These are phyloP conservation scores for Brachyalestes nurse DNA, from an alignment of 2,797 vertebrate genomes.

Conservation along the genomic window DNA sequence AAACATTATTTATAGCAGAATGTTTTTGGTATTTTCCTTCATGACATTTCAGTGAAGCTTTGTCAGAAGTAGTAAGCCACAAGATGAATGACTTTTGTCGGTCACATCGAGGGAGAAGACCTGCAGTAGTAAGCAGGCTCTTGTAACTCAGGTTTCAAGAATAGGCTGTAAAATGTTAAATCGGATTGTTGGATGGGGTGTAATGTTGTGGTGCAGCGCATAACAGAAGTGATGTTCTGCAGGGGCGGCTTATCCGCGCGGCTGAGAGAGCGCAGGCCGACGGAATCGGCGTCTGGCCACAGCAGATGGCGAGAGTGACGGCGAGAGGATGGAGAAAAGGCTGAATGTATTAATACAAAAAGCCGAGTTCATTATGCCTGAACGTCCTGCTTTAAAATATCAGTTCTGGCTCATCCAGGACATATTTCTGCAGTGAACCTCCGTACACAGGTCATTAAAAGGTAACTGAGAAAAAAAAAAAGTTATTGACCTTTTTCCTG, in stretches of 20 bases:
- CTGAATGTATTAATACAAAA: neutral
- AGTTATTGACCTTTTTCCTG: neutral
- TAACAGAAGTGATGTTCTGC: slow-evolving; percentile 5
- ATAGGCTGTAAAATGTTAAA: slow-evolving; percentile 1
- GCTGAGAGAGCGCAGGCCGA: neutral
- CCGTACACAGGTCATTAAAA: neutral
- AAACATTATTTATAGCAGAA: neutral
- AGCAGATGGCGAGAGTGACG: slow-evolving; percentile 10
- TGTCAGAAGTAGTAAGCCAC: neutral
- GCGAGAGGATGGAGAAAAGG: neutral
- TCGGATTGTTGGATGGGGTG: neutral
- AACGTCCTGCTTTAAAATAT: neutral
- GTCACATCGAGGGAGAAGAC: neutral
- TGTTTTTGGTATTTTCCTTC: neutral
- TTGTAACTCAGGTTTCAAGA: neutral
- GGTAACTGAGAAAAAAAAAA: neutral
- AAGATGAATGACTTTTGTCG: too few relatives aligned
- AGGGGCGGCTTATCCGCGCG: neutral
- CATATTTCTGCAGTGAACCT: neutral
- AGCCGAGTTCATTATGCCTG: neutral
- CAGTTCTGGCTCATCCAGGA: neutral
- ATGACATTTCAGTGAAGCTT: neutral
- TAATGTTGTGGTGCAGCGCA: neutral
- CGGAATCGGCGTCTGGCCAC: neutral
- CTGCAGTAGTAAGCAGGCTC: slow-evolving; percentile 3